These are phyloP conservation scores for Toxotes lorentzi DNA, from an alignment of 2,797 vertebrate species.

Conservation along the genomic window DNA sequence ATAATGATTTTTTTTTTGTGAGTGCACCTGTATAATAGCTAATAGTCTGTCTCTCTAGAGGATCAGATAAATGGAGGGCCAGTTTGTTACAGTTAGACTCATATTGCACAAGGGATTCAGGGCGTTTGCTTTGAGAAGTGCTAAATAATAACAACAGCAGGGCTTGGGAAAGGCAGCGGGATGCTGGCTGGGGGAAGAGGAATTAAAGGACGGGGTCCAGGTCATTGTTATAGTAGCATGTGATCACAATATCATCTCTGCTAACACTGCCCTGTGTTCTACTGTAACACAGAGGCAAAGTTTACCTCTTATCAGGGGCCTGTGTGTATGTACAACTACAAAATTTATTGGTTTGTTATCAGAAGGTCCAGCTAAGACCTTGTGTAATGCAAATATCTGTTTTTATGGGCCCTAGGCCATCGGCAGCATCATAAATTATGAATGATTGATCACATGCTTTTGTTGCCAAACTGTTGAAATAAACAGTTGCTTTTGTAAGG, in stretches of 20 bases:
- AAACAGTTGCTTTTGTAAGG: constrained; percentile 71
- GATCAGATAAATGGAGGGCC: constrained; percentile 39
- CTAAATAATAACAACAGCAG: constrained; percentile 73
- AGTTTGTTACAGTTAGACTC: constrained; percentile 54
- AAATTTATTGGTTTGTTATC: constrained; percentile 72
- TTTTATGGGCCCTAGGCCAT: constrained; percentile 70
- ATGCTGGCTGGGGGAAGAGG: constrained; percentile 65
- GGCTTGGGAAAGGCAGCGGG: constrained; percentile 78
- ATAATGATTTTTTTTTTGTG: constrained; percentile 9
- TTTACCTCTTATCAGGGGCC: constrained; percentile 77
- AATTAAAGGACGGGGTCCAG: constrained; percentile 73
- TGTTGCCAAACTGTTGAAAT: constrained; percentile 78
- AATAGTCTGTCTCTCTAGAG: constrained; percentile 42
- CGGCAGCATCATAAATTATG: constrained; percentile 75
- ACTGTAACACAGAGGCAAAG: constrained; percentile 77
- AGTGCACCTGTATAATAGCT: constrained; percentile 32
- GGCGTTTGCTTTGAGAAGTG: constrained; percentile 68
- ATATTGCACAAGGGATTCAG: constrained; percentile 60
- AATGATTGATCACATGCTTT: constrained; percentile 77
- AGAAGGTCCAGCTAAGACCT: constrained; percentile 60
- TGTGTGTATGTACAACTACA: constrained; percentile 64
- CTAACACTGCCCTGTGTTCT: constrained; percentile 51
- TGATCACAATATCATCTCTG: constrained; percentile 67
- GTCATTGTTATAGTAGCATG: constrained; percentile 75
- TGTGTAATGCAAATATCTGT: constrained; percentile 76